phyloP scores from a whole-genome alignment of 37 sponge, comb jelly and placozoan species.

The Oopsacas minuta region DNA sequence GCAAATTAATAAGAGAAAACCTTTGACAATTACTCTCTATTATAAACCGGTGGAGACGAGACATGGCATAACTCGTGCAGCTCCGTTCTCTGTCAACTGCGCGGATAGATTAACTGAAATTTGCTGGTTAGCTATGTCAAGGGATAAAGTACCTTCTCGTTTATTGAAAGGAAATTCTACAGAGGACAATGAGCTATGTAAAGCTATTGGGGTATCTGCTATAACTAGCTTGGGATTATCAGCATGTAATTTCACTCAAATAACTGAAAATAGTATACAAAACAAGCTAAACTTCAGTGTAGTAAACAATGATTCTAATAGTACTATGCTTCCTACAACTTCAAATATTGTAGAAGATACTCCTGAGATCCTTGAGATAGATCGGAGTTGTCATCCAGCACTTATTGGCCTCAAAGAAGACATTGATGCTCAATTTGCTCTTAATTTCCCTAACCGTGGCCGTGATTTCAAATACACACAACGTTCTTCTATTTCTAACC shows the following conservation, averaged over 20 bases:
- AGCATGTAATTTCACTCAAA: background rate
- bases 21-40: background rate
- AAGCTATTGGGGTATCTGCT: background rate
- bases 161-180: background rate
- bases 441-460: background rate
- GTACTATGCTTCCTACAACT: background rate
- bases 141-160: background rate
- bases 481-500: background rate
- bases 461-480: background rate
- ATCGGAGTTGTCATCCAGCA: background rate
- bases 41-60: background rate
- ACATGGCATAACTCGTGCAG: constrained; percentile 2
- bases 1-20: background rate
- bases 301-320: background rate
- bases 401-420: background rate
- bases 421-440: background rate
- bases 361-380: background rate
- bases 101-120: background rate
- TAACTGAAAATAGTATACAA: background rate
- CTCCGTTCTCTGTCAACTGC: background rate
- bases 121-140: background rate
- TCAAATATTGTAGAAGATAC: too few species aligned
- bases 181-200: background rate
- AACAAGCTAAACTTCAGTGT: background rate
- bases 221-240: background rate